Conservation (phyloP, 1,140 invertebrate genomes). For the Diploscapter pachys region DNA sequence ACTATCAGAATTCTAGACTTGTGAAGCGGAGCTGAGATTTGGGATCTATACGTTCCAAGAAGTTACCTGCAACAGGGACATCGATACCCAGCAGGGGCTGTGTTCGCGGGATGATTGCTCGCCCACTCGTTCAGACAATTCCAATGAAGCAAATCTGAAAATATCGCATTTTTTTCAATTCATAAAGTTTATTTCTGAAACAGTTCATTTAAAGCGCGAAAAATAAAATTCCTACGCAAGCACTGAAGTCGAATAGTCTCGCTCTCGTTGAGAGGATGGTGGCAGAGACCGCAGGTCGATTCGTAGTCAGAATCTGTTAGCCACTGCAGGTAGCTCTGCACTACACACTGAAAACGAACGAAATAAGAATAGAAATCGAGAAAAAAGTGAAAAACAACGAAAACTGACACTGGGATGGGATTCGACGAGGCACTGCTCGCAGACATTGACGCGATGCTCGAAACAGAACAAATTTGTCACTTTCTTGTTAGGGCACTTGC, state of each 20-base stretch:
- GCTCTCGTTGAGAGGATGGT: constrained; percentile 72
- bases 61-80: constrained; percentile 73
- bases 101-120: constrained; percentile 75
- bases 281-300: constrained; percentile 81
- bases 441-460: constrained; percentile 95
- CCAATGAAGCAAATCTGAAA: constrained; percentile 86
- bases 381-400: constrained; percentile 6
- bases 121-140: constrained; percentile 72
- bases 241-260: constrained; percentile 74
- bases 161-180: neutral
- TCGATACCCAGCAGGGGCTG: constrained; percentile 81
- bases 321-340: constrained; percentile 95
- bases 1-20: too few relatives aligned
- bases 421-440: constrained; percentile 92
- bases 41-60: too few relatives aligned
- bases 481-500: constrained; percentile 91
- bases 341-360: constrained; percentile 76
- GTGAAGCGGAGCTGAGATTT: too few relatives aligned
- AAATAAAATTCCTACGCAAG: constrained; percentile 59
- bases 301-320: constrained; percentile 93
- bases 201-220: constrained; percentile 61
- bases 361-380: constrained; percentile 33
- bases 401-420: constrained; percentile 83
- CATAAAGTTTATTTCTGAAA: neutral
- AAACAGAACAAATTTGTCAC: constrained; percentile 98